These are phyloP conservation scores for Chelon labrosus DNA, from an alignment of 2,797 vertebrate species.

Conservation along the genomic window DNA sequence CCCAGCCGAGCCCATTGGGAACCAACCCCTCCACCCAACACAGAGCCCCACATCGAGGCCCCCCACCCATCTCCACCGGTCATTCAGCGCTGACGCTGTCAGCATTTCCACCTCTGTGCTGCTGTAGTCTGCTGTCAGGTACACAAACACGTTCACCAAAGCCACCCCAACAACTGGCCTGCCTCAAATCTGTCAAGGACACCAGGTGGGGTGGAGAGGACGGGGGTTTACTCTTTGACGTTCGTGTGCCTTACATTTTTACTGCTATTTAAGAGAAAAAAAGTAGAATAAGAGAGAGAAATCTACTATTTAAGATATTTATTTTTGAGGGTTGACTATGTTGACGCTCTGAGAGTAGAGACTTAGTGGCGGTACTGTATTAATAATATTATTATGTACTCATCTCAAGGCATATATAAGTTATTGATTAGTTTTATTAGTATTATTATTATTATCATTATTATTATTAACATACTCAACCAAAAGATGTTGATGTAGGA, in stretches of 20 bases:
- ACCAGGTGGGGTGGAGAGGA: constrained; percentile 60
- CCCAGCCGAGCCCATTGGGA: constrained; percentile 91
- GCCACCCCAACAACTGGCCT: constrained; percentile 69
- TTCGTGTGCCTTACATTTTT: constrained; percentile 97
- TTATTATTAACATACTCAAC: constrained; percentile 97
- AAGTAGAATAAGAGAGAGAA: constrained; percentile 63
- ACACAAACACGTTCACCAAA: constrained; percentile 67
- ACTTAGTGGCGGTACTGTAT: constrained; percentile 98
- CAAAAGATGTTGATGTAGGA: constrained; percentile 94
- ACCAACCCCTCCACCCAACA: constrained; percentile 65
- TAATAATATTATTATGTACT: constrained; percentile 94
- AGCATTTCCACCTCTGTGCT: constrained; percentile 94
- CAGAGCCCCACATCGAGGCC: constrained; percentile 36
- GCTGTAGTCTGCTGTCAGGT: constrained; percentile 72
- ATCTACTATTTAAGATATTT: constrained; percentile 93
- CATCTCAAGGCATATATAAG: constrained; percentile 99
- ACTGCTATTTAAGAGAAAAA: constrained; percentile 91
- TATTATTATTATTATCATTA: constrained; percentile 76
- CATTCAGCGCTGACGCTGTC: constrained; percentile 83
- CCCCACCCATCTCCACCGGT: constrained; percentile 3
- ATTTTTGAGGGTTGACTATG: constrained; percentile 97
- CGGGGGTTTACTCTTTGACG: constrained; percentile 75
- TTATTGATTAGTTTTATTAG: constrained; percentile 94
- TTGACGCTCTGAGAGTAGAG: constrained; percentile 93
- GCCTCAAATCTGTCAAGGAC: constrained; percentile 82